Base-by-base conservation (phyloP, 23 tunicate species). In the Halocynthia roretzi region DNA sequence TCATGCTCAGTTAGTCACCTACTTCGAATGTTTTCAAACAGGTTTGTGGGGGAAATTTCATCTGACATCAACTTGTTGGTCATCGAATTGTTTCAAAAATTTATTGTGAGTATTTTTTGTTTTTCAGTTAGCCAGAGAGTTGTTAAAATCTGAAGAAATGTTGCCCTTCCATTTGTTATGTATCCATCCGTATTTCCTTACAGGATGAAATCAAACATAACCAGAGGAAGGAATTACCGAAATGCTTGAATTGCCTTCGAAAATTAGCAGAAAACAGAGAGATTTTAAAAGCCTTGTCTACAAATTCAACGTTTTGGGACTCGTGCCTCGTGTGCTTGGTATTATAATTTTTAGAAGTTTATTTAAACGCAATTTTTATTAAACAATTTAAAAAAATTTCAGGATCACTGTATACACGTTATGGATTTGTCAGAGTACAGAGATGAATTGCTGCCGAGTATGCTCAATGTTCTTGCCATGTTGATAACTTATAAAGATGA, bases 141-240 rank as follows among this genome's bases (percentile, higher is more conserved):
- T 31, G 1, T 4, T 31, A 31, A 31, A 31, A 31, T 31, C 44
- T 31, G 44, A 31, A 31, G 44, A 31, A 31, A 17, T 58, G 64
- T 58, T 58, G 18, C n/a, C 18, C 18, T 58, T 15, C 64, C n/a
- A 58, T 58, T 58, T 58, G 22, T 22, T 15, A 0, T 15, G 17
- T 22, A 20, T 19, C 17, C 72, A 11, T 68, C 22, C 4, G 20
- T 68, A 68, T 68, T 48, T 71, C 10, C 14, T 15, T 5, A 20
- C 78, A 74, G 78, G 78, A 74, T 74, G 78, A 74, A 54, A 54
- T 74, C 56, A 19, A 48, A 17, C 78, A 74, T n/a, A 74, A 74
- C 56, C 78, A 74, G 31, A 74, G 78, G 4, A 74, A 74, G 56
- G 78, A 74, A 20, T 15, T 74, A 54, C 78, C 78, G n/a, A 20